Percentiles rank a stretch among this genome's conserved stretches.
These are phyloP conservation scores for Aplysina aerophoba DNA, from an alignment of 37 sponge, comb jelly and placozoan species.

Conservation along the genomic window DNA sequence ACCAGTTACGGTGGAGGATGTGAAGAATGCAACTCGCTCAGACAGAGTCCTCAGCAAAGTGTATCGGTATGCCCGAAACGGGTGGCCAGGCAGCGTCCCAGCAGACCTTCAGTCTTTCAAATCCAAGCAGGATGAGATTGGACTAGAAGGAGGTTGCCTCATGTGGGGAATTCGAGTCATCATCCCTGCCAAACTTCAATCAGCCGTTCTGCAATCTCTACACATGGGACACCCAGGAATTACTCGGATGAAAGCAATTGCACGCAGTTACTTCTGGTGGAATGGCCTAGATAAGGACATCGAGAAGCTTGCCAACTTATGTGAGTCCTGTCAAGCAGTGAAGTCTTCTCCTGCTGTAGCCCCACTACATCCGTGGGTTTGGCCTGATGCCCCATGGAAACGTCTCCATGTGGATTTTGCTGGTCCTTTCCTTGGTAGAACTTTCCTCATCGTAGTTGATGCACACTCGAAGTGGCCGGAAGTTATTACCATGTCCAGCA, in stretches of 20 bases:
- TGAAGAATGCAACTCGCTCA: neutral
- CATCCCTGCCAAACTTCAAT: slow-evolving; percentile 23
- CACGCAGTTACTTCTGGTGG: slow-evolving; percentile 49
- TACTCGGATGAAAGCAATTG: slow-evolving; percentile 37
- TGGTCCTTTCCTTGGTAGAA: slow-evolving; percentile 20
- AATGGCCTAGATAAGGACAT: slow-evolving; percentile 33
- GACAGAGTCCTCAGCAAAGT: slow-evolving; percentile 44
- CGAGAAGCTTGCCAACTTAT: neutral
- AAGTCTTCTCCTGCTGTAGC: neutral
- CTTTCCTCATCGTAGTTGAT: slow-evolving; percentile 25
- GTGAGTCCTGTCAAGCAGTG: slow-evolving; percentile 10
- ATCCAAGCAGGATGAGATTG: slow-evolving; percentile 27
- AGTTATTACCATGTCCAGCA: neutral
- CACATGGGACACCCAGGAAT: slow-evolving; percentile 33
- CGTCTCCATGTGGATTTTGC: slow-evolving; percentile 33
- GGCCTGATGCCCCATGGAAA: slow-evolving; percentile 4
- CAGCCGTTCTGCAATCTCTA: neutral
- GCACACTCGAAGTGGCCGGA: slow-evolving; percentile 35
- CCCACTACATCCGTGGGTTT: slow-evolving; percentile 23
- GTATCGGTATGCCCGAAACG: slow-evolving; percentile 1
- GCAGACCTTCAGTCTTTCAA: slow-evolving; percentile 25
- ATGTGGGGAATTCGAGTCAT: slow-evolving; percentile 55
- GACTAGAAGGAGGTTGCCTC: slow-evolving; percentile 42
- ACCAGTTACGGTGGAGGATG: slow-evolving; percentile 27
- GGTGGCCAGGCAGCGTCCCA: slow-evolving; percentile 31